Conservation (phyloP, 2,888 invertebrate species). For the Odontocolon sp. region DNA sequence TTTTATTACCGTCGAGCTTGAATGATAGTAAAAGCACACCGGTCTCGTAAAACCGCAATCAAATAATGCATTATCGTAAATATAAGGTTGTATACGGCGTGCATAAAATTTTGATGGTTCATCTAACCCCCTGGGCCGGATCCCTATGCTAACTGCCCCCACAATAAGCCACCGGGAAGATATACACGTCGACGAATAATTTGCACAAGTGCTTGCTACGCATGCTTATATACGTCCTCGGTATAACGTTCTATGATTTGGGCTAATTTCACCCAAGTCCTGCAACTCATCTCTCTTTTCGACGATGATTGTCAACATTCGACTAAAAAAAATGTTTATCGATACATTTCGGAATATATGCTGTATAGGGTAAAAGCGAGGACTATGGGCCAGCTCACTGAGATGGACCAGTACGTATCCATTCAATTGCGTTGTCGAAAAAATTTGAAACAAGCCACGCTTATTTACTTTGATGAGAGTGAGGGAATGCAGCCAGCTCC, state of each 20-base stretch:
- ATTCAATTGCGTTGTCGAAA: too few relatives aligned
- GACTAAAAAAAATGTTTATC: too few relatives aligned
- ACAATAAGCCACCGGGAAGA: not conserved
- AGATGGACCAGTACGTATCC: too few relatives aligned
- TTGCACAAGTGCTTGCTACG: not conserved
- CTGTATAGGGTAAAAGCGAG: too few relatives aligned
- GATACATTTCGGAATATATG: too few relatives aligned
- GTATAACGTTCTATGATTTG: not conserved
- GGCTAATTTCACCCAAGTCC: not conserved
- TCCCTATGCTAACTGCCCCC: not conserved
- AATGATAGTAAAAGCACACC: slow-evolving; percentile 72
- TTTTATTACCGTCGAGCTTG: slow-evolving; percentile 57
- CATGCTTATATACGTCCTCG: not conserved
- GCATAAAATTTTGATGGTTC: slow-evolving; percentile 59
- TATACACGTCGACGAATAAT: not conserved
- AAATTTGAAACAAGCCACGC: too few relatives aligned
- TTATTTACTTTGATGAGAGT: too few relatives aligned
- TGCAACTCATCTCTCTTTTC: not conserved
- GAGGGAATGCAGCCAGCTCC: too few relatives aligned
- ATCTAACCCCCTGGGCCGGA: slow-evolving; percentile 39
- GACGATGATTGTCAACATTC: too few relatives aligned
- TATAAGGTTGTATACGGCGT: slow-evolving; percentile 62
- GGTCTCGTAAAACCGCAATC: slow-evolving; percentile 74
- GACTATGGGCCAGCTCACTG: too few relatives aligned
- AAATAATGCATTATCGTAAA: slow-evolving; percentile 75